Evolutionary conservation across 1,140 invertebrate genomes (phyloP), one percentile per base, ranked within the genome.

Genomic region (Saccostrea echinata): DNA sequence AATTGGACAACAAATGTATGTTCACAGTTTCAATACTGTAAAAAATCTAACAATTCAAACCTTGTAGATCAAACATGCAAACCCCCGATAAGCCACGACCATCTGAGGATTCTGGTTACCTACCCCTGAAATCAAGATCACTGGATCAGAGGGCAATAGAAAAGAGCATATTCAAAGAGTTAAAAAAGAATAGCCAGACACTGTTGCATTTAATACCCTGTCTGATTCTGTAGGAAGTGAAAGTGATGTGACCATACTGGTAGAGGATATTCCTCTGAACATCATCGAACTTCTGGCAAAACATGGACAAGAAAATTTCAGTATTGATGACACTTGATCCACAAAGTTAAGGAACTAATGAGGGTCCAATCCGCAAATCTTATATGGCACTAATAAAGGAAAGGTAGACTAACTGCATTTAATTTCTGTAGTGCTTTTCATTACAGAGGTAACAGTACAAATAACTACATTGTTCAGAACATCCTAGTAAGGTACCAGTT

Each of bases 391-490:
- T n/a, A n/a, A n/a, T n/a, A n/a, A n/a, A n/a, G n/a, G n/a, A n/a
- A n/a, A n/a, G n/a, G n/a, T n/a, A n/a, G n/a, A n/a, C n/a, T n/a
- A n/a, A n/a, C n/a, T n/a, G n/a, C n/a, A n/a, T n/a, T n/a, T n/a
- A n/a, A 52, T 84, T 52, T 53, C 83, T 51, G 53, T 51, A 84
- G 51, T 53, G 35, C 83, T 55, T 53, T 53, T 53, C 83, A 84
- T 55, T 84, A 84, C 21, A 84, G 27, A 27, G 83, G 83, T 21
- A 51, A 51, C 52, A 53, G 52, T 53, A 21, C 83, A 21, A 51
- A 84, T 52, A 84, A 84, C 53, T 53, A 84, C 27, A 84, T 84
- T 84, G 83, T 84, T 11, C 51, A 84, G 52, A 24, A 11, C n/a
- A n/a, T 43, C 52, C 35, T 84, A 21, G 51, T 33, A 24, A 24